These are phyloP conservation scores for Linnaemya vulpina DNA, from an alignment of 2,888 invertebrate species.

Conservation along the genomic window DNA sequence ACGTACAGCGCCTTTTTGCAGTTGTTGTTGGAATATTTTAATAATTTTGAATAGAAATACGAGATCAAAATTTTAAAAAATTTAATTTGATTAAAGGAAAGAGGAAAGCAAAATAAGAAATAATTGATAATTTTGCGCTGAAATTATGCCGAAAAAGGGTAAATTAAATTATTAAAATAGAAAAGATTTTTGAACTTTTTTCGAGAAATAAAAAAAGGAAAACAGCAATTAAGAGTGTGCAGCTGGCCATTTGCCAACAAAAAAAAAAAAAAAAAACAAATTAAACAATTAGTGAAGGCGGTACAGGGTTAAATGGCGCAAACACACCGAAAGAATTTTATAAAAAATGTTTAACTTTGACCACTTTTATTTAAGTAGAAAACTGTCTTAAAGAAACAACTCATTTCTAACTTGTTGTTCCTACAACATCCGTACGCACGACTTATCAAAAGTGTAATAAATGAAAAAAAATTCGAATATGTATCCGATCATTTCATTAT, in stretches of 20 bases:
- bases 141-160: slow-evolving; percentile 65
- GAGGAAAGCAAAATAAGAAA: slow-evolving; percentile 49
- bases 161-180: slow-evolving; percentile 61
- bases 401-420: neutral
- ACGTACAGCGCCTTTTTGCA: slow-evolving; percentile 29
- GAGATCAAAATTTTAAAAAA: slow-evolving; percentile 52
- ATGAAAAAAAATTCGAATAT: slow-evolving; percentile 39
- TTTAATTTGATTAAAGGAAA: slow-evolving; percentile 62
- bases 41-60: slow-evolving; percentile 40
- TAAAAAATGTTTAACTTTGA: slow-evolving; percentile 19
- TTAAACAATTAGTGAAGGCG: slow-evolving; percentile 36
- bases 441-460: slow-evolving; percentile 67
- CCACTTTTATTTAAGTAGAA: neutral
- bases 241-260: neutral
- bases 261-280: too few species aligned
- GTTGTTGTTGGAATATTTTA: slow-evolving; percentile 26
- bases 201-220: neutral
- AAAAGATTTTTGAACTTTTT: slow-evolving; percentile 41
- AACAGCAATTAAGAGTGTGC: slow-evolving; percentile 55
- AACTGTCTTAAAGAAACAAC: neutral
- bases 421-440: slow-evolving; percentile 55
- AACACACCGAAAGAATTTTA: slow-evolving; percentile 21
- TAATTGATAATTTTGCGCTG: slow-evolving; percentile 68
- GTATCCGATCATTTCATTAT: slow-evolving; percentile 70
- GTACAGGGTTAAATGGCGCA: slow-evolving; percentile 26